Evolutionary conservation across 1,140 invertebrate genomes (phyloP).

Genomic region (Drosophila subpulchrella): DNA sequence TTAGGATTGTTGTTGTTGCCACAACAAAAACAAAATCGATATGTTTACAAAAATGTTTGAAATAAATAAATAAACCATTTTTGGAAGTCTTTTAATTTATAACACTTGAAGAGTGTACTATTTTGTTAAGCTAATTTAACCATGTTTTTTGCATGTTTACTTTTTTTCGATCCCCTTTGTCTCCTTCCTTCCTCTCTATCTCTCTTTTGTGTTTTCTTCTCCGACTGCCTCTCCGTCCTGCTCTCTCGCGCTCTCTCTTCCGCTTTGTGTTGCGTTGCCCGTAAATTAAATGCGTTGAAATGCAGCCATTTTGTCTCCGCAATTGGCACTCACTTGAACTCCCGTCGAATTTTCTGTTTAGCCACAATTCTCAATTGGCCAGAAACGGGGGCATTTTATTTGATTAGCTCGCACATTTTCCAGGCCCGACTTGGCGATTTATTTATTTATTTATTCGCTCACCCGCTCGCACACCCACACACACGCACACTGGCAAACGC

Average conservation of each 20-base stretch:
- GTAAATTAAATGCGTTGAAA: constrained; percentile 78
- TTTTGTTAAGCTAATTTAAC: constrained; percentile 45
- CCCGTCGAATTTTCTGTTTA: constrained; percentile 33
- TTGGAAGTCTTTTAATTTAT: background rate
- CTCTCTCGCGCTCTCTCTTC: constrained; percentile 3
- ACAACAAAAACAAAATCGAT: background rate
- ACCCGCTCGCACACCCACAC: constrained; percentile 14
- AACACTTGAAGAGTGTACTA: too few relatives aligned
- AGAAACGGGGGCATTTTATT: constrained; percentile 8
- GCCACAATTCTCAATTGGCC: constrained; percentile 24
- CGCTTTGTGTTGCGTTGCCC: constrained; percentile 47
- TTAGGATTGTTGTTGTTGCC: background rate
- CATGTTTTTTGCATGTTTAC: constrained; percentile 44
- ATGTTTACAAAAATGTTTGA: constrained; percentile 5
- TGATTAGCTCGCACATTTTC: constrained; percentile 18
- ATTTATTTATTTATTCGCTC: constrained; percentile 31
- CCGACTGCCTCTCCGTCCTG: constrained; percentile 16
- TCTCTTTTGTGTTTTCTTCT: constrained; percentile 64
- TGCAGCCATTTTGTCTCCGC: constrained; percentile 77
- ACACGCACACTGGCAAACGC: constrained; percentile 10
- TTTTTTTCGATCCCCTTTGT: constrained; percentile 13
- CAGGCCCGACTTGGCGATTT: constrained; percentile 11
- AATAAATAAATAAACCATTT: constrained; percentile 10
- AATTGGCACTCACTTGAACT: constrained; percentile 71
- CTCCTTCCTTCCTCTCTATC: constrained; percentile 9